These are phyloP conservation scores for Phymorhynchus buccinoides DNA, from an alignment of 1,140 invertebrate genomes.

Conservation along the genomic window DNA sequence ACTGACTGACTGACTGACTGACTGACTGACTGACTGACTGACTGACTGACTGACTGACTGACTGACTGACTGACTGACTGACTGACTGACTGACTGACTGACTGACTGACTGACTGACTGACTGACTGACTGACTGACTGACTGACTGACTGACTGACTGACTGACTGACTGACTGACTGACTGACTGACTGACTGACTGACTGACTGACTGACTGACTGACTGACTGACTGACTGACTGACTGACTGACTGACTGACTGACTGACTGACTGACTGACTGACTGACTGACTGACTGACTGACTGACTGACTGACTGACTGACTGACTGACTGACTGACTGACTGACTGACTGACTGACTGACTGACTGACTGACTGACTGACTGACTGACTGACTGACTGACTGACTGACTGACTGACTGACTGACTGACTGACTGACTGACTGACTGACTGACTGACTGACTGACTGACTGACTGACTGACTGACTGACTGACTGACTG, in stretches of 20 bases:
- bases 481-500: constrained; percentile 52
- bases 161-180: constrained; percentile 54
- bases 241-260: constrained; percentile 54
- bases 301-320: constrained; percentile 43
- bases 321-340: constrained; percentile 51
- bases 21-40: constrained; percentile 54
- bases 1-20: constrained; percentile 52
- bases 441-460: constrained; percentile 52
- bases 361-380: constrained; percentile 52
- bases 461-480: constrained; percentile 54
- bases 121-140: constrained; percentile 56
- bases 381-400: constrained; percentile 50
- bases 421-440: constrained; percentile 51
- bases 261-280: constrained; percentile 52
- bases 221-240: constrained; percentile 54
- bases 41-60: constrained; percentile 57
- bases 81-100: constrained; percentile 54
- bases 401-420: constrained; percentile 38
- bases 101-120: constrained; percentile 56
- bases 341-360: constrained; percentile 53
- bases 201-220: constrained; percentile 55
- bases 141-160: constrained; percentile 54
- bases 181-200: constrained; percentile 54
- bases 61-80: constrained; percentile 55
- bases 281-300: constrained; percentile 50